Base-by-base conservation (phyloP, 2,888 invertebrate species). In the Seira ritae region DNA sequence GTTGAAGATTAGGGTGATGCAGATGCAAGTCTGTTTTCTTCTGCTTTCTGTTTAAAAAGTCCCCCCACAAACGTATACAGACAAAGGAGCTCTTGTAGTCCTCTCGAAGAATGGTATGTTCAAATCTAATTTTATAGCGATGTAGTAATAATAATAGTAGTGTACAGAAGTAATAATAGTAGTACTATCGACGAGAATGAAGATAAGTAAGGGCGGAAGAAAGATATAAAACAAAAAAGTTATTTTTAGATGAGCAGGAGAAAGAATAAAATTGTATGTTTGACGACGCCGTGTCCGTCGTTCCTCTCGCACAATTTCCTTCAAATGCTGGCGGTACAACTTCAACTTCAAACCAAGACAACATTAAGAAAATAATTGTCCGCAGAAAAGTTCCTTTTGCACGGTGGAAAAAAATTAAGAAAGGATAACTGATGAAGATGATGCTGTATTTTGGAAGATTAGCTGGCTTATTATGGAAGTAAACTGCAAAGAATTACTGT, bases 121-220 rank as follows among this genome's bases (percentile, higher is more conserved):
- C 50, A 50, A 50, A 15, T 50, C 20, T 20, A 62, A 62, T 62
- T 62, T 62, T 20, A 62, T 62, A 62, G 62, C 20, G 6, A 20
- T 62, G 19, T 22, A 62, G n/a, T 62, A 62, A 62, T 62, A 62
- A 62, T 62, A 62, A 6, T 31, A 31, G 31, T 31, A 31, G 31
- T 31, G 31, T 31, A 31, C n/a, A 31, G 31, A 62, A 62, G 20
- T 62, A 62, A 20, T 31, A 31, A 8, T 31, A 31, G 31, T 8
- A 31, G 31, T 31, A 31, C 31, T 62, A 62, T 62, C 4, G 62
- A 62, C 22, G 62, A 20, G 62, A 62, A 20, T 62, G 19, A 12
- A 62, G 62, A 20, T 62, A 50, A 50, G 50, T 50, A 1, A 15
- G 12, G 50, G 3, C 50, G 50, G 50, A 50, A 15, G 15, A 50